These are phyloP conservation scores for Notodonta dromedarius DNA, from an alignment of 2,888 invertebrate genomes.

Conservation along the genomic window DNA sequence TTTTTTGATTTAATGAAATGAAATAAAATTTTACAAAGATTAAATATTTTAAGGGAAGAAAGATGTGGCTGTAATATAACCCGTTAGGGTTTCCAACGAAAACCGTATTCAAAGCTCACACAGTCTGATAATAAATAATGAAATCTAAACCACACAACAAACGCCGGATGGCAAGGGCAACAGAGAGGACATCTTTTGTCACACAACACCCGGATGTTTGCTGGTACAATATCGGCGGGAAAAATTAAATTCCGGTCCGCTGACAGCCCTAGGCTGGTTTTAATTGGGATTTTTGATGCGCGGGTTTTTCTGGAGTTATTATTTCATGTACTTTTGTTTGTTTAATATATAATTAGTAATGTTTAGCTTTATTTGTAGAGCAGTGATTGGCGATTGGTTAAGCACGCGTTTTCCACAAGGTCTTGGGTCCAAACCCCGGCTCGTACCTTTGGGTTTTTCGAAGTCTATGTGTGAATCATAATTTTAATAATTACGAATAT, in stretches of 20 bases:
- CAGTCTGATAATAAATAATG: constrained; percentile 30
- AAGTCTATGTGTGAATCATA: too few relatives aligned
- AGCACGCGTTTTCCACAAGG: too few relatives aligned
- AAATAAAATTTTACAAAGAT: too few relatives aligned
- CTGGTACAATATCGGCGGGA: constrained; percentile 5
- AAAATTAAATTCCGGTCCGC: constrained; percentile 8
- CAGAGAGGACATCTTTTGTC: constrained; percentile 14
- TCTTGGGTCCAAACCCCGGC: too few relatives aligned
- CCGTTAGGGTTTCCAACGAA: neutral
- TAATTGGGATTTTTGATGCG: constrained; percentile 28
- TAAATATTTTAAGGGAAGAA: neutral
- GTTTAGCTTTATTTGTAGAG: too few relatives aligned
- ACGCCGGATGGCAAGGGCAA: neutral
- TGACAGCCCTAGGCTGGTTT: constrained; percentile 21
- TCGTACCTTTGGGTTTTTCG: too few relatives aligned
- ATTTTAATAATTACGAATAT: too few relatives aligned
- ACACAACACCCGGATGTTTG: constrained; percentile 8
- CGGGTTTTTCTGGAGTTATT: neutral
- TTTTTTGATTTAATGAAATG: too few relatives aligned
- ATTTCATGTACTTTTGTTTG: neutral
- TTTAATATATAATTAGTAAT: neutral
- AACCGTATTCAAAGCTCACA: constrained; percentile 16
- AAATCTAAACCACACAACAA: constrained; percentile 18
- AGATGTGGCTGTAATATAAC: neutral
- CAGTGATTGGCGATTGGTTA: too few relatives aligned